phyloP scores from a whole-genome alignment of 2,888 invertebrate species.

The Thera britannica region DNA sequence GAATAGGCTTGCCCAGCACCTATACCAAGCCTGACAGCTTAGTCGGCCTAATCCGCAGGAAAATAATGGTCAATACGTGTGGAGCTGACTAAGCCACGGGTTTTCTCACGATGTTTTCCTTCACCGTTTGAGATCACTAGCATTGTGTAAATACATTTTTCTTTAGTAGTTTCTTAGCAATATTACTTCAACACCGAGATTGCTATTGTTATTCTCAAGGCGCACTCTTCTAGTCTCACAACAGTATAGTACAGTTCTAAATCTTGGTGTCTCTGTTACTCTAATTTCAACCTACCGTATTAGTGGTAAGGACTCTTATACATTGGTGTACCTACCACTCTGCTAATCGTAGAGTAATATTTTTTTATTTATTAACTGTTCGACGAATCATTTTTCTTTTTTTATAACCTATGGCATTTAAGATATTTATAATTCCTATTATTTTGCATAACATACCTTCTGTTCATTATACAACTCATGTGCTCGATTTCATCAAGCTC shows the following conservation, averaged over 20 bases:
- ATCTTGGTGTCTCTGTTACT: neutral
- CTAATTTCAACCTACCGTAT: neutral
- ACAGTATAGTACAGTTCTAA: neutral
- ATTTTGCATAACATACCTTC: neutral
- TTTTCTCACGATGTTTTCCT: too few species aligned
- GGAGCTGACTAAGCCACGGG: too few species aligned
- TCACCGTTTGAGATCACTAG: too few species aligned
- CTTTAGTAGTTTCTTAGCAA: conserved; percentile 2
- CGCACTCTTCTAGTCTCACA: conserved; percentile 7
- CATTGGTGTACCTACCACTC: too few species aligned
- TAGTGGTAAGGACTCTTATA: too few species aligned
- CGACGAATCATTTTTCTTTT: too few species aligned
- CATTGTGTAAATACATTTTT: too few species aligned
- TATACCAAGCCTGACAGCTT: too few species aligned
- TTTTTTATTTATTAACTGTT: neutral
- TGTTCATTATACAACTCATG: neutral
- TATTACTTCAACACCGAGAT: neutral
- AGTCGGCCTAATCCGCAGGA: too few species aligned
- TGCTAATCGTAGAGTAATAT: neutral
- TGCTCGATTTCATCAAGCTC: neutral
- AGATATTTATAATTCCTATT: neutral
- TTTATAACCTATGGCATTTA: too few species aligned
- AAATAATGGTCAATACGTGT: too few species aligned
- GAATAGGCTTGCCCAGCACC: too few species aligned
- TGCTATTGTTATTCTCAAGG: conserved; percentile 29